Evolutionary conservation across 2,797 vertebrate species (phyloP).

Genomic region (Rhabdophis nuchalis): DNA sequence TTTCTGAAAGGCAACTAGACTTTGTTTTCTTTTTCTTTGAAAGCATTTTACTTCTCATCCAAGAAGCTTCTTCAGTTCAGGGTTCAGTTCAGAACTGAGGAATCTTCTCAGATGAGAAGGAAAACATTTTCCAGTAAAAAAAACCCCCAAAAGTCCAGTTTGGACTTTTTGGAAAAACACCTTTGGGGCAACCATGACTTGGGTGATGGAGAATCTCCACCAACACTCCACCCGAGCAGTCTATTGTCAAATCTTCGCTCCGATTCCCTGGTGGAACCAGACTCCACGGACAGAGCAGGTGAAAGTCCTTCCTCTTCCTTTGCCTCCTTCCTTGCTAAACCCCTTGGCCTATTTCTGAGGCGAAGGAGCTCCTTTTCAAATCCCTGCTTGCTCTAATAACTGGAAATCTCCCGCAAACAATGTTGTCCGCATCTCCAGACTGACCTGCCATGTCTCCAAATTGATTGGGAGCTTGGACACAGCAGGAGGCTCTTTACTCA

Average conservation of each 20-base stretch:
- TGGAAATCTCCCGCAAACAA: conserved; percentile 54
- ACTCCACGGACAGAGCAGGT: not conserved
- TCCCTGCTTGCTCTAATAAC: conserved; percentile 39
- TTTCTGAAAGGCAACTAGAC: not conserved
- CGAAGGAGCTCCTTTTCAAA: conserved; percentile 26
- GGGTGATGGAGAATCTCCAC: not conserved
- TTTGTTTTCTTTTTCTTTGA: not conserved
- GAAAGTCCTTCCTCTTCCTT: conserved; percentile 27
- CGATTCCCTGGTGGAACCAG: conserved; percentile 1
- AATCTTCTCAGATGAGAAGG: not conserved
- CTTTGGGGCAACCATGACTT: not conserved
- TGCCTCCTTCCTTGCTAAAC: conserved; percentile 15
- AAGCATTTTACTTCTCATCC: not conserved
- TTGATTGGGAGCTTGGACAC: conserved; percentile 31
- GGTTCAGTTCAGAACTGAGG: not conserved
- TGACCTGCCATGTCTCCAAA: conserved; percentile 45
- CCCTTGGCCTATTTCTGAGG: conserved; percentile 26
- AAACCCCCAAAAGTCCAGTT: not conserved
- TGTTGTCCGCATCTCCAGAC: conserved; percentile 33
- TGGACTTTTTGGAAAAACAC: not conserved
- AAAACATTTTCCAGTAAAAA: not conserved
- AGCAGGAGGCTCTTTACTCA: conserved; percentile 24
- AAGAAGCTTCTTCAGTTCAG: not conserved
- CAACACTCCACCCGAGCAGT: not conserved
- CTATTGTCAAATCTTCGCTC: not conserved